These are phyloP conservation scores for Amphiduros pacificus DNA, from an alignment of 2,888 invertebrate genomes.

Conservation along the genomic window DNA sequence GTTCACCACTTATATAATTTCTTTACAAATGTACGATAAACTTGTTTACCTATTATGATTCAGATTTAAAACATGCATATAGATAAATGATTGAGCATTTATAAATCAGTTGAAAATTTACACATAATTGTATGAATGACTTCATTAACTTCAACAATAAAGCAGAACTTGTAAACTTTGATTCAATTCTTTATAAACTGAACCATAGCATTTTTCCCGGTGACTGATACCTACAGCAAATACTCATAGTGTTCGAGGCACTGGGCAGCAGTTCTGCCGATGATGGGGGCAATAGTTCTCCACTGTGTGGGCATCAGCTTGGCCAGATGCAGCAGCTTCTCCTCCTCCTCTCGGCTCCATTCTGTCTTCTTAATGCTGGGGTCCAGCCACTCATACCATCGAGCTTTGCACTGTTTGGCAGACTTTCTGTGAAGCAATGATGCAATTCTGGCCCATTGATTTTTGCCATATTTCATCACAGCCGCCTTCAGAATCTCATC, in stretches of 20 bases:
- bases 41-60: too few relatives aligned
- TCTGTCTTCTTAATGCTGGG: slow-evolving; percentile 99
- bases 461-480: slow-evolving; percentile 99
- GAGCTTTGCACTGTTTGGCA: slow-evolving; percentile 98
- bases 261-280: slow-evolving; percentile 97
- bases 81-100: too few relatives aligned
- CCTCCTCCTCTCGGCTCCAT: slow-evolving; percentile 99
- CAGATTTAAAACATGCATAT: too few relatives aligned
- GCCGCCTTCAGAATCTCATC: slow-evolving; percentile 99
- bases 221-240: slow-evolving; percentile 75
- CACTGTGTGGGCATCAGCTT: slow-evolving; percentile 99
- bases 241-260: slow-evolving; percentile 97
- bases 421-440: slow-evolving; percentile 96
- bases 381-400: slow-evolving; percentile 99
- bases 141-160: too few relatives aligned
- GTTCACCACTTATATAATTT: too few relatives aligned
- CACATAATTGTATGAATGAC: too few relatives aligned
- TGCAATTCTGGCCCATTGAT: slow-evolving; percentile 99
- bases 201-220: too few relatives aligned
- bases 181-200: too few relatives aligned
- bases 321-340: slow-evolving; percentile 93
- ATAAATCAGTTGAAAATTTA: too few relatives aligned
- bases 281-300: slow-evolving; percentile 98
- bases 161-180: too few relatives aligned
- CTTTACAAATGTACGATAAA: too few relatives aligned